Evolutionary conservation across 2,888 invertebrate species (phyloP), one percentile per base, ranked within the genome.

Genomic region (Heliconius hortense): DNA sequence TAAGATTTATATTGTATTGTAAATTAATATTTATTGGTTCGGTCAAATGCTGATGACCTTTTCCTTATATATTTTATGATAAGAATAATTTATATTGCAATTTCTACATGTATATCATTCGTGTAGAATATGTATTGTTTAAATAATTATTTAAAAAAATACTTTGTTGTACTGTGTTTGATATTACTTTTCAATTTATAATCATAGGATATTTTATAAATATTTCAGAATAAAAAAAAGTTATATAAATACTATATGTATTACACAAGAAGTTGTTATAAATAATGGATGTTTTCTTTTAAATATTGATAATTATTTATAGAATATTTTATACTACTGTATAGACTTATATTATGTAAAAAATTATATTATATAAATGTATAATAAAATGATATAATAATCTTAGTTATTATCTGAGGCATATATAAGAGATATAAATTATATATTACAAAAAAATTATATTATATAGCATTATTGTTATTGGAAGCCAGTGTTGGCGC

Each of bases 11-110:
- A 72, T 59, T 31, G 11, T 18, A 53, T 62, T 39, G 35, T 26
- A 39, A 24, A 13, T 66, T 39, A 39, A 26, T 26, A 26, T 60
- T 31, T n/a, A 35, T 69, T 56, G n/a, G 8, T 56, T 35, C 13
- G 31, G 48, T 62, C 68, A 74, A 68, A 48, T 62, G 60, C 60
- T 48, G 35, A 11, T 74, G 74, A 74, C 60, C 31, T 28, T 11
- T 56, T 2, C 1, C 13, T n/a, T 21, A 64, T 35, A 26, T n/a
- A 10, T n/a, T 35, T n/a, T 35, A n/a, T 63, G 63, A 35, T 63
- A 63, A 63, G 21, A 21, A 63, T 63, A 1, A 8, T 63, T 63
- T 62, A 62, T 59, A 59, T 13, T 59, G 59, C 3, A 24, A 59
- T 24, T 13, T 24, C 24, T 60, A 26, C 26, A 18, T 15, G 18